These are phyloP conservation scores for Clarias magur DNA, from an alignment of 2,113 vertebrate genomes.

Conservation along the genomic window DNA sequence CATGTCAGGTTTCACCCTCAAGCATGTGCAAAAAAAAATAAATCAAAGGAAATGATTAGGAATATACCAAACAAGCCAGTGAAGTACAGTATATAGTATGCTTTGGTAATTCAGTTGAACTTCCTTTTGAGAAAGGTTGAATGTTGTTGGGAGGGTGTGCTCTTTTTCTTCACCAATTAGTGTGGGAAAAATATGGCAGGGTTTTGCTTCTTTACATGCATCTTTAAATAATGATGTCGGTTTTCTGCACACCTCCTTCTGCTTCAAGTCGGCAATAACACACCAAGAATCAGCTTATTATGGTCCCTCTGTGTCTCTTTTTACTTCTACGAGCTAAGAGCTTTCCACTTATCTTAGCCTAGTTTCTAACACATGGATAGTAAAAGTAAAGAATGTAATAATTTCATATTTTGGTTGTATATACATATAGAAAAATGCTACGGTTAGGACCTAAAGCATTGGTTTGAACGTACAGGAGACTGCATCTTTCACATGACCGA, in stretches of 20 bases:
- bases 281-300: conserved; percentile 4
- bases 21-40: not conserved
- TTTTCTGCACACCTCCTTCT: not conserved
- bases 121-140: conserved; percentile 44
- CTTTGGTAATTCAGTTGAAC: conserved; percentile 61
- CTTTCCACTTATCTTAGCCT: not conserved
- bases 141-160: conserved; percentile 32
- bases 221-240: conserved; percentile 22
- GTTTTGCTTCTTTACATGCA: conserved; percentile 25
- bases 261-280: conserved; percentile 2
- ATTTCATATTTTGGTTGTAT: not conserved
- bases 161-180: conserved; percentile 11
- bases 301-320: not conserved
- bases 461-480: not conserved
- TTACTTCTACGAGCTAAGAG: not conserved
- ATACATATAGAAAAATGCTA: not conserved
- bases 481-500: not conserved
- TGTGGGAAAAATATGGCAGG: conserved; percentile 29
- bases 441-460: not conserved
- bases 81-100: not conserved
- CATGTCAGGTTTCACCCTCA: conserved; percentile 20
- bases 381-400: not conserved
- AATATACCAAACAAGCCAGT: conserved; percentile 28
- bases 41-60: conserved; percentile 38
- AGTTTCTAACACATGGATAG: not conserved